These are phyloP conservation scores for Odobenus rosmarus DNA, from an alignment of 2,113 vertebrate species.

Conservation along the genomic window DNA sequence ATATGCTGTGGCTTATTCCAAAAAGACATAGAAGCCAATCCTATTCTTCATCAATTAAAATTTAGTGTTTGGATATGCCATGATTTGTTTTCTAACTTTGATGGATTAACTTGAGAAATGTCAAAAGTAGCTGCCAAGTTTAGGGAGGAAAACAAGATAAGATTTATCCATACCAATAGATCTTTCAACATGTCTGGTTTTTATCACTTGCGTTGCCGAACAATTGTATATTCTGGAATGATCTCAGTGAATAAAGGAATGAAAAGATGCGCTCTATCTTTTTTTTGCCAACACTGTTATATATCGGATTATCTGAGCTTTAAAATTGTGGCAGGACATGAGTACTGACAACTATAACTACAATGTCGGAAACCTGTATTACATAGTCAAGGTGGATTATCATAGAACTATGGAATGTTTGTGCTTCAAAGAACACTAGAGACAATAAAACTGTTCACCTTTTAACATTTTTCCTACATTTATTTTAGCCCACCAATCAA, in stretches of 20 bases:
- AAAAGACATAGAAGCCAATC: slow-evolving; percentile 27
- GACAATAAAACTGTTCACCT: slow-evolving; percentile 7
- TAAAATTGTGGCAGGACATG: slow-evolving; percentile 50
- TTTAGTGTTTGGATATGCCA: slow-evolving; percentile 64
- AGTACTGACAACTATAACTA: slow-evolving; percentile 53
- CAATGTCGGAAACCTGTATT: slow-evolving; percentile 17
- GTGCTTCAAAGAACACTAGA: slow-evolving; percentile 34
- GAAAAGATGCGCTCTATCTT: slow-evolving; percentile 48
- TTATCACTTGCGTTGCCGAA: slow-evolving; percentile 73
- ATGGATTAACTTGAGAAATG: slow-evolving; percentile 69
- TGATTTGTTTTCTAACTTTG: slow-evolving; percentile 65
- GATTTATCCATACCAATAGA: slow-evolving; percentile 68
- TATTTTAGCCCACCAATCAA: not conserved
- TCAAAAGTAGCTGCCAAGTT: slow-evolving; percentile 77
- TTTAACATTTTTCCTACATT: slow-evolving; percentile 39
- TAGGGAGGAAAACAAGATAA: slow-evolving; percentile 74
- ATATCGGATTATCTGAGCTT: slow-evolving; percentile 48
- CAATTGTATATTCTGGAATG: slow-evolving; percentile 68
- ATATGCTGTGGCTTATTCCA: slow-evolving; percentile 16
- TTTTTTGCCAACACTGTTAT: slow-evolving; percentile 47
- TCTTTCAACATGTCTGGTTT: slow-evolving; percentile 70
- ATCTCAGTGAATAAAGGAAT: slow-evolving; percentile 65
- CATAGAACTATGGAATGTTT: slow-evolving; percentile 53
- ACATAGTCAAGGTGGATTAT: slow-evolving; percentile 49
- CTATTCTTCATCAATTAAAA: slow-evolving; percentile 57